Evolutionary conservation across 2,113 vertebrate genomes (phyloP), one percentile per base, ranked within the genome.

Genomic region (Meriones unguiculatus): DNA sequence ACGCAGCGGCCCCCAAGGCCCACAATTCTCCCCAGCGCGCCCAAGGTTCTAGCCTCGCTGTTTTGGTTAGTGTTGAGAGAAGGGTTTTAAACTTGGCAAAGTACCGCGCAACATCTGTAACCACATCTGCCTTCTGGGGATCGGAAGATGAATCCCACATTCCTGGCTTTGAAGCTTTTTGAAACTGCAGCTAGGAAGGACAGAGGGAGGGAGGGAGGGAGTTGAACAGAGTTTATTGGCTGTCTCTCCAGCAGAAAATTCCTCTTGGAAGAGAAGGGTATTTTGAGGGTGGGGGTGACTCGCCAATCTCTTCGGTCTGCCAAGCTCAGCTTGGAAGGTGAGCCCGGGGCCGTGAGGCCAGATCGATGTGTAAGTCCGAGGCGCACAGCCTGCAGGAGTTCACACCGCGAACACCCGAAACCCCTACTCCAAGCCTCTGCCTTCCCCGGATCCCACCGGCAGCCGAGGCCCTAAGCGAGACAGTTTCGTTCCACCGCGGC

Each of bases 141-240:
- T 98, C 95, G 82, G 97, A 96, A 98, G 97, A 97, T 96, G 98
- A 98, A 98, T 97, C 97, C 95, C 98, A 97, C 98, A 98, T 98
- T 98, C 98, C 97, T 97, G 87, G 94, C 97, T 98, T 98, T 97
- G 97, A 98, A 98, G 98, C 98, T 95, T 97, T 95, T 95, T 94
- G 94, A 98, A 97, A 97, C 96, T 97, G 96, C 89, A 98, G 98
- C 97, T 93, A 97, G 97, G 94, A 95, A 96, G 95, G 87, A 96
- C 94, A 73, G 90, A 97, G 96, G 96, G 95, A 96, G 96, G 96
- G 92, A 95, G 93, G 88, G 95, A 94, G 95, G 92, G 96, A 96
- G 96, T 97, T 94, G 91, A 97, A 96, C 95, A 96, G 97, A 98
- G 98, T 98, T 97, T 98, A 97, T 94, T 97, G 98, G 97, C 97